These are phyloP conservation scores for Megaustenia siamemsis DNA, from an alignment of 2,888 invertebrate species.

Conservation along the genomic window DNA sequence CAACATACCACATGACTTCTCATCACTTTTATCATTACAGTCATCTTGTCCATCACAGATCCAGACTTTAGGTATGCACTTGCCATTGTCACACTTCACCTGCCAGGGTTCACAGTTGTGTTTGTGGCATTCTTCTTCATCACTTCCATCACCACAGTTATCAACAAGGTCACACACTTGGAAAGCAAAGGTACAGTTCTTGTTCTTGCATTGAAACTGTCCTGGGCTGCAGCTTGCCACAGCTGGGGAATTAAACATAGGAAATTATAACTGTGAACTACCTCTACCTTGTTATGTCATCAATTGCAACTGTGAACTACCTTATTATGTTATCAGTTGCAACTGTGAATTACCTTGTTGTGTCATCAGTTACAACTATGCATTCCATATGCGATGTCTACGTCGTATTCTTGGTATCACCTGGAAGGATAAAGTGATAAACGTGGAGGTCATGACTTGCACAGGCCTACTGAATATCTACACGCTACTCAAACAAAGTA, in stretches of 20 bases:
- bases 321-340: too few relatives aligned
- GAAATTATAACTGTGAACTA: too few relatives aligned
- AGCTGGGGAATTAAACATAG: slow-evolving; percentile 63
- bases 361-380: too few relatives aligned
- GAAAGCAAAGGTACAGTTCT: slow-evolving; percentile 76
- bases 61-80: slow-evolving; percentile 76
- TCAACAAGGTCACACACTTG: slow-evolving; percentile 94
- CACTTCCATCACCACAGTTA: slow-evolving; percentile 89
- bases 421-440: too few relatives aligned
- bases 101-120: slow-evolving; percentile 82
- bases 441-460: too few relatives aligned
- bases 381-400: too few relatives aligned
- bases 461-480: too few relatives aligned
- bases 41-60: slow-evolving; percentile 77
- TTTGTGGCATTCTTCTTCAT: slow-evolving; percentile 78
- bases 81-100: slow-evolving; percentile 95
- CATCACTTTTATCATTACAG: slow-evolving; percentile 76
- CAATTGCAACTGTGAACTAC: too few relatives aligned
- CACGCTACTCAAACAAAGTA: too few relatives aligned
- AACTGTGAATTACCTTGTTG: too few relatives aligned
- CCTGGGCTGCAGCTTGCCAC: slow-evolving; percentile 74
- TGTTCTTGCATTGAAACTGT: slow-evolving; percentile 79
- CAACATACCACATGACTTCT: slow-evolving; percentile 69
- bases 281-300: too few relatives aligned
- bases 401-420: too few relatives aligned